Base-by-base conservation (phyloP, 2,888 invertebrate species). In the Meganola albula region DNA sequence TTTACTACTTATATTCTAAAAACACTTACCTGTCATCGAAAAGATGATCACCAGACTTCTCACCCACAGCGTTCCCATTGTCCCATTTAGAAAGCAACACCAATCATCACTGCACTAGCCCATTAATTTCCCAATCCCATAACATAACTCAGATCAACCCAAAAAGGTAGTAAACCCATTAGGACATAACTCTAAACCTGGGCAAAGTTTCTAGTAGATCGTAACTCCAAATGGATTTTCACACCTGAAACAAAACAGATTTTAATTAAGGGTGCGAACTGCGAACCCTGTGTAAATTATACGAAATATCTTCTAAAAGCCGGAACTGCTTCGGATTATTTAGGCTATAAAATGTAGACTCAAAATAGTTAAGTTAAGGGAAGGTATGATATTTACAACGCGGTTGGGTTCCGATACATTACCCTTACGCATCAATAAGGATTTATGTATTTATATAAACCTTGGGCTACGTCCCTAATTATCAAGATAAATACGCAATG, bases 21-120 rank as follows among this genome's bases (percentile, higher is more conserved):
- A 20, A 20, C 8, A 65, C 78, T 74, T 40, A 83, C 82, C 79
- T 33, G 71, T 50, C 34, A 79, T 71, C 80, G 76, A 79, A 34
- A 58, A 58, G 32, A 77, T 57, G 26, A 79, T 53, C 18, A 76
- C 41, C 10, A 70, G 24, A 14, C 43, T 53, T 36, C 66, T 63
- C 34, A 74, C 31, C 42, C 61, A 45, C 34, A 67, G 45, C 55
- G 68, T 68, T 52, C 69, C 76, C 78, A 80, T 82, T 48, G 57
- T 73, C 40, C 37, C 44, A 44, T 34, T 31, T 34, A 52, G 21
- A 37, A 33, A 42, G n/a, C n/a, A n/a, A n/a, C n/a, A n/a, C n/a
- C n/a, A 7, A 5, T 20, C n/a, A 20, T 7, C 20, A 20, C 8
- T 20, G 30, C 34, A 51, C 49, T 46, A 38, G 34, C 26, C 46